Evolutionary conservation across 2,113 vertebrate genomes (phyloP), one percentile per base, ranked within the genome.

Genomic region (Piprites chloris): DNA sequence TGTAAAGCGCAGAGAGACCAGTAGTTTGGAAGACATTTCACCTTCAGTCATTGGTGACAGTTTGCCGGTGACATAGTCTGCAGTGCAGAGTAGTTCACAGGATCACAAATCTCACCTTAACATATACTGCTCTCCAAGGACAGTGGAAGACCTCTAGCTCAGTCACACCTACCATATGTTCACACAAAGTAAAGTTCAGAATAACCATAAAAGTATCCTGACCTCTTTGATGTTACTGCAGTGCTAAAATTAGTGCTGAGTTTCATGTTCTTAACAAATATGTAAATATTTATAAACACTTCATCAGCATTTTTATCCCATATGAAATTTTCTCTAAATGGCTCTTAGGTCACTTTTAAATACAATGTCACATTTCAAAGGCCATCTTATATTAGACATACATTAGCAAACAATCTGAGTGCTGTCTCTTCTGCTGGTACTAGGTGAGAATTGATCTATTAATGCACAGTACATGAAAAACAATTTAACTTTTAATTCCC

Each of bases 391-490:
- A 65, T 96, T 97, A 97, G 98, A 98, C 97, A 99, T 98, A 90
- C 98, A 97, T 91, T 98, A 98, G 73, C 76, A 99, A 98, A 98
- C 98, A 98, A 15, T 98, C 96, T 53, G 88, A 98, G 98, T 30
- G 97, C 97, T 7, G 97, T 98, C 77, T 98, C 98, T 5, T 93
- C 98, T 97, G 9, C 98, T 97, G 23, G 98, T 96, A 96, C 98
- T 98, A 96, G 98, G 97, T 67, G 41, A 93, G 87, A 97, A 97
- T 84, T 92, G 79, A 85, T 95, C 90, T 96, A 94, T 95, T 96
- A 95, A 96, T 92, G 90, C 59, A 93, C 79, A 96, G 85, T 35
- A 76, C 68, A 92, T 62, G 33, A 97, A 97, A 58, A 37, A 52
- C 47, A 95, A 92, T 94, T 97, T 95, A 95, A 86, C 68, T 96